phyloP scores from a whole-genome alignment of 1,140 invertebrate genomes.

The Bombus confusus region DNA sequence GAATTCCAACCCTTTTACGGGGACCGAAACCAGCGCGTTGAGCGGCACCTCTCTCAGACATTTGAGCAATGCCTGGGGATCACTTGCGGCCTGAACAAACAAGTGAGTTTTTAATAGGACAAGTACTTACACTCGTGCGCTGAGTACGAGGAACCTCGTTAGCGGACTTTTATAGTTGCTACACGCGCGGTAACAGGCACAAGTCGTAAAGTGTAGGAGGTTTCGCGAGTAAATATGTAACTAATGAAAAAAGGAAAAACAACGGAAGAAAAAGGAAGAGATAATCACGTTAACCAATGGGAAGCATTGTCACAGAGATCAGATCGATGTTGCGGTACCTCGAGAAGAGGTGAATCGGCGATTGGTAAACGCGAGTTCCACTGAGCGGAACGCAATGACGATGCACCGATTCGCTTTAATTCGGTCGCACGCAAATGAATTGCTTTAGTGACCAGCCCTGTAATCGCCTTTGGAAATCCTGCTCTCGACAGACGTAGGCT shows the following conservation, averaged over 20 bases:
- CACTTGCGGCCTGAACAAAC: slow-evolving; percentile 68
- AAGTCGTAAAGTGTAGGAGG: background rate
- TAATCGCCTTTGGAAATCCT: slow-evolving; percentile 68
- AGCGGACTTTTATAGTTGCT: background rate
- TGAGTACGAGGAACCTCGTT: background rate
- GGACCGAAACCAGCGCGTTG: slow-evolving; percentile 88
- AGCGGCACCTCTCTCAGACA: slow-evolving; percentile 92
- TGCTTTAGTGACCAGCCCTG: slow-evolving; percentile 55
- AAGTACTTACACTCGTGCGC: too few species aligned
- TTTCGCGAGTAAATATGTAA: background rate
- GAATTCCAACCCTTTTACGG: slow-evolving; percentile 91
- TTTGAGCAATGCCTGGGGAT: slow-evolving; percentile 85
- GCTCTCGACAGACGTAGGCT: slow-evolving; percentile 27
- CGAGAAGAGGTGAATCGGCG: background rate
- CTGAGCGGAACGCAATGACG: slow-evolving; percentile 23
- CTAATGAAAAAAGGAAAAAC: background rate
- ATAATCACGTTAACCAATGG: too few species aligned
- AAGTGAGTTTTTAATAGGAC: background rate
- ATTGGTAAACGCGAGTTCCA: slow-evolving; percentile 45
- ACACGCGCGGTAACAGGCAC: background rate
- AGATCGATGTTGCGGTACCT: background rate
- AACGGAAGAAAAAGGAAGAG: background rate
- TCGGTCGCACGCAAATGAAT: slow-evolving; percentile 65
- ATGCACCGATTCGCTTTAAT: slow-evolving; percentile 61
- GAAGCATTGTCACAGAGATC: background rate